Percentiles rank a stretch among this genome's conserved stretches.
Evolutionary conservation across 2,888 invertebrate genomes (phyloP).

Genomic region (Hedya salicella): DNA sequence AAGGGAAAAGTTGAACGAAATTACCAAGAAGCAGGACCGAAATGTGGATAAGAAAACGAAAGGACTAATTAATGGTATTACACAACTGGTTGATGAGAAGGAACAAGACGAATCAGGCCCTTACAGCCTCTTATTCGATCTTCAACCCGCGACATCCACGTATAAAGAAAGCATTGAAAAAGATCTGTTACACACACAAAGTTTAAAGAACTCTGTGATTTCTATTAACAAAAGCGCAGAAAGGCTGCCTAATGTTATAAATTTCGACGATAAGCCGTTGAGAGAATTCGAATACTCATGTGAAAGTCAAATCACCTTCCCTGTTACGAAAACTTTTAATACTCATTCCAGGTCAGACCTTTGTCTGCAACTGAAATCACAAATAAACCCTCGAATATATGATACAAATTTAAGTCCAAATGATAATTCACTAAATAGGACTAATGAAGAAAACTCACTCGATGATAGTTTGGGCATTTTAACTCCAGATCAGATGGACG

Average conservation of each 20-base stretch:
- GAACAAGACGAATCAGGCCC: constrained; percentile 84
- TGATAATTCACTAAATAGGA: constrained; percentile 76
- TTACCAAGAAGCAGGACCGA: constrained; percentile 75
- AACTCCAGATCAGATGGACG: constrained; percentile 95
- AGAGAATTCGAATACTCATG: constrained; percentile 82
- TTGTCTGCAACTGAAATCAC: constrained; percentile 76
- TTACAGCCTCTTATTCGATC: constrained; percentile 85
- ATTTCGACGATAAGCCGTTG: constrained; percentile 79
- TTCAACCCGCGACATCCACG: constrained; percentile 73
- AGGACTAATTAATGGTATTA: constrained; percentile 74
- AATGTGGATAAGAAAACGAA: constrained; percentile 76
- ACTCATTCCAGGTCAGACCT: constrained; percentile 79
- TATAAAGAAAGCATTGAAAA: constrained; percentile 56
- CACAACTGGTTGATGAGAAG: constrained; percentile 77
- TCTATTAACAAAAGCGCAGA: constrained; percentile 68
- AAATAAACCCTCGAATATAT: constrained; percentile 65
- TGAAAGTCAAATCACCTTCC: constrained; percentile 70
- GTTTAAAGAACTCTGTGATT: constrained; percentile 56
- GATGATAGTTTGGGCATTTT: constrained; percentile 95
- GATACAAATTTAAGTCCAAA: constrained; percentile 77
- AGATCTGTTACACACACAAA: constrained; percentile 56
- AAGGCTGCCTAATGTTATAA: constrained; percentile 73
- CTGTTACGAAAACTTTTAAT: constrained; percentile 68
- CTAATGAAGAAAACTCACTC: constrained; percentile 91
- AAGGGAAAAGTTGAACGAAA: constrained; percentile 77